Evolutionary conservation across 2,797 vertebrate species (phyloP).

Genomic region (Xerus rutilus): DNA sequence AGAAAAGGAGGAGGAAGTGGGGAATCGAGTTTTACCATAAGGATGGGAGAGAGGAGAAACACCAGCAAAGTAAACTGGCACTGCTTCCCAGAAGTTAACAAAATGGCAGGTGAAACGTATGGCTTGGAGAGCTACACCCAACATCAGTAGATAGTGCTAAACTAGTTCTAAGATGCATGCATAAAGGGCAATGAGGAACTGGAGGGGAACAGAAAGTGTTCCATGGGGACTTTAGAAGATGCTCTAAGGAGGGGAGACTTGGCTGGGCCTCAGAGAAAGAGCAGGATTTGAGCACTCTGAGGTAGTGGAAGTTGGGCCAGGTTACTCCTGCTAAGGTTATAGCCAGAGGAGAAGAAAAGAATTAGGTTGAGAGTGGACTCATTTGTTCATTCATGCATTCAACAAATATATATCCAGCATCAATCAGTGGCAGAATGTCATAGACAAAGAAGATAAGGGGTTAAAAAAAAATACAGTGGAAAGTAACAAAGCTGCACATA

Average conservation of each 20-base stretch:
- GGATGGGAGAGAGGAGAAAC: too few species aligned
- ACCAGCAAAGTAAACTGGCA: background rate
- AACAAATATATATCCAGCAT: background rate
- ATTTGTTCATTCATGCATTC: background rate
- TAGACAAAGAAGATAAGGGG: background rate
- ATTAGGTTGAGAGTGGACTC: background rate
- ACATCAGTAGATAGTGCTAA: background rate
- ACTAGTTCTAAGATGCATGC: background rate
- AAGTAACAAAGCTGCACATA: background rate
- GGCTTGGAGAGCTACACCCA: background rate
- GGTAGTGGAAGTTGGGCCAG: background rate
- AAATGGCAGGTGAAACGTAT: background rate
- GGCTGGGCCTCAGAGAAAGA: background rate
- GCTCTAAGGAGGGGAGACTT: background rate
- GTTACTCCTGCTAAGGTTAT: background rate
- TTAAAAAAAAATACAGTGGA: background rate
- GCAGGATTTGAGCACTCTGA: background rate
- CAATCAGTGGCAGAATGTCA: background rate
- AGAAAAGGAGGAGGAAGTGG: background rate
- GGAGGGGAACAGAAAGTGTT: accelerated
- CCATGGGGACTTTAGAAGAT: background rate
- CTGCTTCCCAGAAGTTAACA: background rate
- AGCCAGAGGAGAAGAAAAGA: conserved; percentile 1
- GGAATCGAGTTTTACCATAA: background rate
- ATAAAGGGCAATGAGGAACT: background rate